A percentile compares a stretch with the other conserved stretches of the same genome.
phyloP scores from a whole-genome alignment of 2,113 vertebrate genomes.

The Alectura lathami region DNA sequence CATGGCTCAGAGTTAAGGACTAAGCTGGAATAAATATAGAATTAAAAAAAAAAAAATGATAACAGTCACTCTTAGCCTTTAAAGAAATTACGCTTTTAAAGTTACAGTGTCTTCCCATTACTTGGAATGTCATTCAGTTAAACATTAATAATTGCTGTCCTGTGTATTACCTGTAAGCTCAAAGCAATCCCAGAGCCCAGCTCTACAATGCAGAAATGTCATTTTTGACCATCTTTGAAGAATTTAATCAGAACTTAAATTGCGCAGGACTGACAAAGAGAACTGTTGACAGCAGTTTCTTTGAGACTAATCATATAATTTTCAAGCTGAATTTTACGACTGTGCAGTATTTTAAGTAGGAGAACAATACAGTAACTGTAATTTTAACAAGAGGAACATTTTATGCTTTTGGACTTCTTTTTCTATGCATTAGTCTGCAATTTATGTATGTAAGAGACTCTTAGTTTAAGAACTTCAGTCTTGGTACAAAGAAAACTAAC shows the following conservation, averaged over 20 bases:
- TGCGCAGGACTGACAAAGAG: slow-evolving; percentile 7
- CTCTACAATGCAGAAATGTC: slow-evolving; percentile 2
- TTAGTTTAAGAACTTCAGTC: slow-evolving; percentile 6
- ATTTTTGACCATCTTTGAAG: slow-evolving; percentile 37
- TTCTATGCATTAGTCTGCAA: slow-evolving; percentile 1
- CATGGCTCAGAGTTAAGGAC: neutral
- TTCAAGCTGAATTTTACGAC: slow-evolving; percentile 19
- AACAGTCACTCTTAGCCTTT: slow-evolving; percentile 10
- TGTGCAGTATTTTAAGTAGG: slow-evolving; percentile 3
- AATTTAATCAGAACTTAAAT: slow-evolving; percentile 11
- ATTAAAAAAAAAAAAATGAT: neutral
- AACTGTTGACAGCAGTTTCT: neutral
- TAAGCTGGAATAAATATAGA: slow-evolving; percentile 40
- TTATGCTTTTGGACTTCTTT: neutral
- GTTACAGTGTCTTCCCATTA: slow-evolving; percentile 3
- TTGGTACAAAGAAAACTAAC: slow-evolving; percentile 11
- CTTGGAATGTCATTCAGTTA: slow-evolving; percentile 5
- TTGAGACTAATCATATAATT: slow-evolving; percentile 18
- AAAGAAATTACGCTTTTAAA: slow-evolving; percentile 52
- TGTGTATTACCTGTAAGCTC: slow-evolving; percentile 41
- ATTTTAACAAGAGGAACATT: slow-evolving; percentile 49
- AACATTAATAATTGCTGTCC: slow-evolving; percentile 35
- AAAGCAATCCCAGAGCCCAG: slow-evolving; percentile 40
- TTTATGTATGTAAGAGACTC: neutral
- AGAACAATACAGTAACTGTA: neutral